phyloP scores from a whole-genome alignment of 2,888 invertebrate genomes.

The Sylvicola cinctus region DNA sequence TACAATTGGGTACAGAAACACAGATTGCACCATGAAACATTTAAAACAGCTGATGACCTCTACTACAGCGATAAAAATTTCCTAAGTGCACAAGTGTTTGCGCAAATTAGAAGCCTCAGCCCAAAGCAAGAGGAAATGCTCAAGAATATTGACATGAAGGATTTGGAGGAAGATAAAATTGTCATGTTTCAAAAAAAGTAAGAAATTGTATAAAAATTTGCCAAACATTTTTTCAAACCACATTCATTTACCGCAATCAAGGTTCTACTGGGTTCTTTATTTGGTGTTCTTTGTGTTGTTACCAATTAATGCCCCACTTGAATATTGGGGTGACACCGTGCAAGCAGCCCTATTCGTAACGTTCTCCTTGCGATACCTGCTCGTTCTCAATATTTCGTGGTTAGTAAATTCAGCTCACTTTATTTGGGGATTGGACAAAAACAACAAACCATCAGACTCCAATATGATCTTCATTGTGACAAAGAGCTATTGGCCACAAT shows the following conservation, averaged over 20 bases:
- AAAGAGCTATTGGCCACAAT: constrained; percentile 61
- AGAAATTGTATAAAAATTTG: constrained; percentile 10
- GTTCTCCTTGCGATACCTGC: constrained; percentile 43
- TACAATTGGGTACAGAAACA: constrained; percentile 71
- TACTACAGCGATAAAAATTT: constrained; percentile 64
- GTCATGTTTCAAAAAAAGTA: constrained; percentile 68
- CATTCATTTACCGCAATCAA: constrained; percentile 17
- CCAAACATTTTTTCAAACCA: not conserved
- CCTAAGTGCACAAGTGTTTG: constrained; percentile 55
- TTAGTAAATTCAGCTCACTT: constrained; percentile 50
- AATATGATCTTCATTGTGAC: constrained; percentile 53
- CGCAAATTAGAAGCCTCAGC: constrained; percentile 43
- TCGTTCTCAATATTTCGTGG: constrained; percentile 44
- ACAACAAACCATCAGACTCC: constrained; percentile 47
- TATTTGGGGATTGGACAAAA: constrained; percentile 53
- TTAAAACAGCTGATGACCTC: constrained; percentile 58
- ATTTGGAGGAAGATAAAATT: constrained; percentile 53
- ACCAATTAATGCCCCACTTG: constrained; percentile 55
- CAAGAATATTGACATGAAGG: constrained; percentile 52
- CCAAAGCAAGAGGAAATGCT: constrained; percentile 40
- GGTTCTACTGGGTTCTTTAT: constrained; percentile 48
- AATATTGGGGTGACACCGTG: constrained; percentile 56
- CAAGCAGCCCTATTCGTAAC: constrained; percentile 38
- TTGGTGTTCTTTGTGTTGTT: constrained; percentile 40
- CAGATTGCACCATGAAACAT: constrained; percentile 60